Evolutionary conservation across 2,797 vertebrate genomes (phyloP).

Genomic region (Streptopelia turtur): DNA sequence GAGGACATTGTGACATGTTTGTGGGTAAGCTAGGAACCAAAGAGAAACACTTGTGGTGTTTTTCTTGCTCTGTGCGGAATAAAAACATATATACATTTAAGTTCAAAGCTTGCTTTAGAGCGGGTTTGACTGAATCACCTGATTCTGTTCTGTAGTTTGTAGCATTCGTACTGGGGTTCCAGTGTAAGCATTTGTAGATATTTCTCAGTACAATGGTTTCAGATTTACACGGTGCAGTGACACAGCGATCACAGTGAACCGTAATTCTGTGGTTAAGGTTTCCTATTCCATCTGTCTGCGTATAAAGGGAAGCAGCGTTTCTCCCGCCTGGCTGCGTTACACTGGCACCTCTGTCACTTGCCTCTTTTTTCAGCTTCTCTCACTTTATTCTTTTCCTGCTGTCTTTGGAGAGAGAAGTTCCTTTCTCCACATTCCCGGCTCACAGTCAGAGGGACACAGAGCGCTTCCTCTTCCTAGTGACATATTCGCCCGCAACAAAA

Average conservation of each 20-base stretch:
- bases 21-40: neutral
- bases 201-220: neutral
- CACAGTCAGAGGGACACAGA: slow-evolving; percentile 72
- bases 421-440: neutral
- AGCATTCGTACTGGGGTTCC: neutral
- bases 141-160: neutral
- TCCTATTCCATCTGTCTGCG: neutral
- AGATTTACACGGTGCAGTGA: neutral
- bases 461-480: slow-evolving; percentile 64
- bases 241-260: neutral
- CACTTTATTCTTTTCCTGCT: neutral
- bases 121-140: neutral
- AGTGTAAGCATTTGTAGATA: neutral
- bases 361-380: neutral
- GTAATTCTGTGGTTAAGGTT: neutral
- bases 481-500: slow-evolving; percentile 39
- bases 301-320: neutral
- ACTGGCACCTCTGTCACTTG: neutral
- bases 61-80: neutral
- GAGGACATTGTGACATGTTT: neutral
- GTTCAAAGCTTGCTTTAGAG: neutral
- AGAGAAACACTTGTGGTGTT: neutral
- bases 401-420: neutral
- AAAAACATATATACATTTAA: neutral
- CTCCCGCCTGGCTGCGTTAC: neutral